Percentiles rank a stretch among this genome's conserved stretches.
phyloP scores from a whole-genome alignment of 2,797 vertebrate genomes.

The Tolypeutes matacus region DNA sequence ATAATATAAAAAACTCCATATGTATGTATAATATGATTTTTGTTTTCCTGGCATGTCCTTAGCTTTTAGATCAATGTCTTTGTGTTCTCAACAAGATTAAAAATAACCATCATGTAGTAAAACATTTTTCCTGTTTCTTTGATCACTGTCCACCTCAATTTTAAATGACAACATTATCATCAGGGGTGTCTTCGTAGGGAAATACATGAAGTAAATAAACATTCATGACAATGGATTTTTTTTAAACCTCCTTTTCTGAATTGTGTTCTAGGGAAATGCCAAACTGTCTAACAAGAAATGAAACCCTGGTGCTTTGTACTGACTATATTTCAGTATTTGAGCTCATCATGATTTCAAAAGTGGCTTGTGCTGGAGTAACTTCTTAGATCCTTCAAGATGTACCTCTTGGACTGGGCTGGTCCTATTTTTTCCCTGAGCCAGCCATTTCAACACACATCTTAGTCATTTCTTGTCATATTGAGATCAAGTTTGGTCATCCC shows the following conservation, averaged over 20 bases:
- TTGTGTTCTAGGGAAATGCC: constrained; percentile 13
- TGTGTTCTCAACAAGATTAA: neutral
- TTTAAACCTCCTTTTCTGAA: neutral
- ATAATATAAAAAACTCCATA: neutral
- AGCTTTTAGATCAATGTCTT: neutral
- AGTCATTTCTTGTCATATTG: neutral
- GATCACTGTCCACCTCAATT: neutral
- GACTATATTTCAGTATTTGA: neutral
- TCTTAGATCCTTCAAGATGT: neutral
- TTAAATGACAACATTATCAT: neutral
- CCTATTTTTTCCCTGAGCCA: neutral
- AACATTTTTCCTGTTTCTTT: neutral
- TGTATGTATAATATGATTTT: neutral
- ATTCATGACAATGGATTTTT: neutral
- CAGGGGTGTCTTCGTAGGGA: neutral
- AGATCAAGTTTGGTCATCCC: constrained; percentile 50
- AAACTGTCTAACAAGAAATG: neutral
- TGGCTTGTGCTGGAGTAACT: neutral
- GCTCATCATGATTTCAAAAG: neutral
- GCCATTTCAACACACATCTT: neutral
- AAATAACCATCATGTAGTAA: neutral
- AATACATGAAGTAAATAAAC: neutral
- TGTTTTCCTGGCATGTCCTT: neutral
- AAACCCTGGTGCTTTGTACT: neutral
- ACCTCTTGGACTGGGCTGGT: rapidly evolving